Base-by-base conservation (phyloP, 1,140 invertebrate genomes). In the Drosophila ogumai region DNA sequence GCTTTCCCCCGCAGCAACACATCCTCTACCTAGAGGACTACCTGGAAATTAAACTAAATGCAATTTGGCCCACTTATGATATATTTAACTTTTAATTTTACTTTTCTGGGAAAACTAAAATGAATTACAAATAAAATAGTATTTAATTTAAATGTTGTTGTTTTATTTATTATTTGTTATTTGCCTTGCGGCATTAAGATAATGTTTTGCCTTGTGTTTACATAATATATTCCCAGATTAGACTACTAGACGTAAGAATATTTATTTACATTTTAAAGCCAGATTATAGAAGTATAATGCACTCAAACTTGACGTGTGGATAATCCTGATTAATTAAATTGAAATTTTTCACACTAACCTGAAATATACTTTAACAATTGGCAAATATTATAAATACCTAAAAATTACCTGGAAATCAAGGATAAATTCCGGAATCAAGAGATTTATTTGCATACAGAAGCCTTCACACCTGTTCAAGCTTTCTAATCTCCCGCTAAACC, bases 391-490 rank as follows among this genome's bases (percentile, higher is more conserved):
- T n/a, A n/a, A n/a, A n/a, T n/a, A n/a, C n/a, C n/a, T n/a, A n/a
- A n/a, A n/a, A n/a, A 49, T 3, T 3, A 4, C 22, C 46, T 25
- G 25, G 25, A 28, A 28, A 28, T 28, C 25, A 49, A n/a, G 15
- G 13, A 28, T 49, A 47, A 28, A 28, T 6, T n/a, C 1, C 7
- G 13, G n/a, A 19, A 12, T 13, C 13, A 10, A 31, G 25, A 17
- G 2, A 25, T 17, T 36, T 36, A 54, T 17, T 59, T 59, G 19
- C 28, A 31, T 22, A 19, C 8, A 22, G 31, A 41, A 40, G 15
- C 3, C n/a, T 65, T 68, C 60, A 52, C 65, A 68, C 65, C 58
- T 68, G 58, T 38, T 43, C 44, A 47, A 41, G 60, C 52, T 57
- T 10, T 0, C 50, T 28, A 56, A 57, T 63, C 60, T 59, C 17